Evolutionary conservation across 2,797 vertebrate genomes (phyloP), one percentile per base, ranked within the genome.

Genomic region (Dipus sagitta): DNA sequence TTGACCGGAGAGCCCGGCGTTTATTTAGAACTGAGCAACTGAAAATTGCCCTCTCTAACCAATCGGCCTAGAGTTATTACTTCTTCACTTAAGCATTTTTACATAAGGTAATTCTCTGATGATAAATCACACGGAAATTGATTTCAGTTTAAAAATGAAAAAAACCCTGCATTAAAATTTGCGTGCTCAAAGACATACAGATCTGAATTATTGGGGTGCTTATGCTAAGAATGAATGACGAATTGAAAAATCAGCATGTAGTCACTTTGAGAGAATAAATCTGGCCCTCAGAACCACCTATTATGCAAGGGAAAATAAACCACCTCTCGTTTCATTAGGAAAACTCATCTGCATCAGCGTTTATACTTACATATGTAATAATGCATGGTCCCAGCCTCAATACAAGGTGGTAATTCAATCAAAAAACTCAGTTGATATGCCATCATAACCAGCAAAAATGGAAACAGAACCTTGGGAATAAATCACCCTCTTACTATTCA

Each of bases 341-440:
- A 97, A 97, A 88, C 92, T 94, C 96, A 96, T 97, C 97, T 97
- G 94, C 96, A 97, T 95, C 82, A 54, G 84, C 94, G 77, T 96
- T 96, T 96, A 97, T 92, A 95, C 97, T 95, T 97, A 97, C 96
- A 94, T 96, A 93, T 96, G 96, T 97, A 97, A 97, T 97, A 96
- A 97, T 95, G 96, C 96, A 97, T 85, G 94, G 94, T 92, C 94
- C 82, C 86, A 87, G 96, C 87, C 92, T 96, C 96, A 95, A 97
- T 94, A 96, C 96, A 96, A 96, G 95, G 93, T 26, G 93, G 58
- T 95, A 97, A 97, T 97, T 97, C 92, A 96, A 89, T 96, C 94
- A 97, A 96, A 94, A 97, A 96, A 89, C 93, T 95, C 82, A 3
- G 47, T 94, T 95, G 96, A 97, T 90, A 96, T 95, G 96, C 94